Base-by-base conservation (phyloP, 2,113 vertebrate genomes). In the Beaufortia kweichowensis region DNA sequence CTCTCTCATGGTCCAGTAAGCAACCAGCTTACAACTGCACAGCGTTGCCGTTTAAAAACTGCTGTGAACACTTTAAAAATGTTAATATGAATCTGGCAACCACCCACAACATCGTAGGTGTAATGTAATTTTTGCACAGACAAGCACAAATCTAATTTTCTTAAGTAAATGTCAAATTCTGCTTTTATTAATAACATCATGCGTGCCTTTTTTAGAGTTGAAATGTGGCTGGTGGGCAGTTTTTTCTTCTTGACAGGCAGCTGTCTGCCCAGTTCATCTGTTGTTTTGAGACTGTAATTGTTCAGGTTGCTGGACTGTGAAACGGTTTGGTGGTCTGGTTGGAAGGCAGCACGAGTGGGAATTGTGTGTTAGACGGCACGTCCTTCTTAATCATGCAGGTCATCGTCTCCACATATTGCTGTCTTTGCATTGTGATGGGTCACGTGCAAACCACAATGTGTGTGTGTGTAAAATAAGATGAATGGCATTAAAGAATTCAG, bases 401-500 rank as follows among this genome's bases (percentile, higher is more conserved):
- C 39, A 64, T 29, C 29, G 70, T 71, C 35, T 79, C 46, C 61
- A 28, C 23, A 48, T 69, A 55, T 57, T 75, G 73, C 73, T 73
- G 53, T 65, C 55, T 80, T 62, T 69, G 81, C 69, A 63, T 63
- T 68, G 74, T 24, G 24, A 53, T 23, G 33, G 43, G 29, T 53
- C 75, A 50, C 48, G 46, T 50, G 72, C 46, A 41, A 71, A 19
- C 9, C 59, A 14, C 26, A 19, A 26, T 7, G 19, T 70, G 53
- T 57, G 67, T n/a, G 23, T n/a, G 41, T 9, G 14, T 73, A 73
- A 67, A 82, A 73, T 72, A 74, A 79, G 81, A 82, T 79, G 77
- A 79, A 82, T 68, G 76, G 78, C 68, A 83, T 68, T 79, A 80
- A 77, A 78, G 61, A 31, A n/a, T 55, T 63, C 41, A 33, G 46